Conservation (phyloP, 2,113 vertebrate genomes). For the Diphyllodes magnificus region DNA sequence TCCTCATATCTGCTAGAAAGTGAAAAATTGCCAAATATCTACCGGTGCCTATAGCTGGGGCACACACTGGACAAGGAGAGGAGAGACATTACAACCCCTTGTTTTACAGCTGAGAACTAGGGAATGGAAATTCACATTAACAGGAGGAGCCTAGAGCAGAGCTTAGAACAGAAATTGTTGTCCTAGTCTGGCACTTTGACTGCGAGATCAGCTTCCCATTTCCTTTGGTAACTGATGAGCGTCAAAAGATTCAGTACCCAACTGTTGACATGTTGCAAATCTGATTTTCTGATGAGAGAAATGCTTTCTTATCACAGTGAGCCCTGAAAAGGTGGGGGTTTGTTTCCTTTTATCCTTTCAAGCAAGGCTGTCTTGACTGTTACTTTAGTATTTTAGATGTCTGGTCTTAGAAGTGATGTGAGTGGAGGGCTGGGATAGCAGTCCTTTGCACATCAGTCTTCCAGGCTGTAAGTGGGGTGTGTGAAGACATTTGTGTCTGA, state of each 20-base stretch:
- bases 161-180: background rate
- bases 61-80: background rate
- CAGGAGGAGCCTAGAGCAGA: background rate
- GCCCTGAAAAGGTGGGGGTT: background rate
- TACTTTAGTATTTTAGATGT: background rate
- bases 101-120: background rate
- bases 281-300: background rate
- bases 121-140: background rate
- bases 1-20: background rate
- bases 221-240: background rate
- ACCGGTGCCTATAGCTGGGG: background rate
- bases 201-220: background rate
- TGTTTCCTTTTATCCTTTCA: background rate
- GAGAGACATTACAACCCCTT: background rate
- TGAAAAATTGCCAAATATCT: background rate
- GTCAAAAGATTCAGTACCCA: background rate
- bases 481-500: background rate
- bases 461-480: background rate
- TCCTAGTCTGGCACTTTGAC: background rate
- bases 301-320: background rate
- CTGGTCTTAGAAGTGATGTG: background rate
- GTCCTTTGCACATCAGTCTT: background rate
- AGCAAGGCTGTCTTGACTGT: background rate
- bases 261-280: background rate
- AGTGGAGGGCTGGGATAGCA: background rate